phyloP scores from a whole-genome alignment of 2,888 invertebrate genomes.

The Ophion obscuratus region DNA sequence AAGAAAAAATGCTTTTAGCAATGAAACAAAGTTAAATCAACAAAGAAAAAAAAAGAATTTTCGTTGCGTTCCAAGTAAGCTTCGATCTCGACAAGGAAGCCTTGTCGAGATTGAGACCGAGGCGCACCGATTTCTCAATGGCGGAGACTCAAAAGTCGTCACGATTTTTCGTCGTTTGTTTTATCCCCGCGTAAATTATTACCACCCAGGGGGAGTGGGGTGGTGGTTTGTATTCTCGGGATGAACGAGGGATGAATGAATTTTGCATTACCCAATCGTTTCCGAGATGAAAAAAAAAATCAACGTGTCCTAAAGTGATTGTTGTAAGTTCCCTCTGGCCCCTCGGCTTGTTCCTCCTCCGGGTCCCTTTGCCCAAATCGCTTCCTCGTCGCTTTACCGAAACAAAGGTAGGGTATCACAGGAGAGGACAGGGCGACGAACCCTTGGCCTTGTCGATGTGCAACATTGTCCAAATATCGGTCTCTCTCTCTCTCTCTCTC shows the following conservation, averaged over 20 bases:
- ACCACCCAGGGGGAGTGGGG: too few species aligned
- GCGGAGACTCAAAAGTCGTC: too few species aligned
- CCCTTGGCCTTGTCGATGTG: slow-evolving; percentile 9
- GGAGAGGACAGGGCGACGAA: slow-evolving; percentile 3
- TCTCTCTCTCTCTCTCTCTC: too few species aligned
- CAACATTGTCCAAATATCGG: slow-evolving; percentile 19
- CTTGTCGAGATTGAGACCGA: too few species aligned
- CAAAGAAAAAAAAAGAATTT: too few species aligned
- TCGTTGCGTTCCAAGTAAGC: too few species aligned
- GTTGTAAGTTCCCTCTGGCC: background rate
- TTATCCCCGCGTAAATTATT: background rate
- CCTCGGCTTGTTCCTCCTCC: background rate
- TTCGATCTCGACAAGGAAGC: too few species aligned
- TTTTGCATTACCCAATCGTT: background rate
- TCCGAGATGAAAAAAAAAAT: background rate
- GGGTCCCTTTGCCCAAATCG: too few species aligned
- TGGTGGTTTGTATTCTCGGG: background rate
- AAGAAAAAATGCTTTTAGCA: too few species aligned
- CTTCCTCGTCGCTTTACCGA: background rate
- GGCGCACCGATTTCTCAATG: too few species aligned
- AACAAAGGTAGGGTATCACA: background rate
- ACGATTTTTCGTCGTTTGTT: too few species aligned
- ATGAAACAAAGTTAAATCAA: too few species aligned
- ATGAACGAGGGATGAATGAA: background rate
- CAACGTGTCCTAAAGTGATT: background rate